phyloP scores from a whole-genome alignment of 2,888 invertebrate species.

The Corbicula japonica region DNA sequence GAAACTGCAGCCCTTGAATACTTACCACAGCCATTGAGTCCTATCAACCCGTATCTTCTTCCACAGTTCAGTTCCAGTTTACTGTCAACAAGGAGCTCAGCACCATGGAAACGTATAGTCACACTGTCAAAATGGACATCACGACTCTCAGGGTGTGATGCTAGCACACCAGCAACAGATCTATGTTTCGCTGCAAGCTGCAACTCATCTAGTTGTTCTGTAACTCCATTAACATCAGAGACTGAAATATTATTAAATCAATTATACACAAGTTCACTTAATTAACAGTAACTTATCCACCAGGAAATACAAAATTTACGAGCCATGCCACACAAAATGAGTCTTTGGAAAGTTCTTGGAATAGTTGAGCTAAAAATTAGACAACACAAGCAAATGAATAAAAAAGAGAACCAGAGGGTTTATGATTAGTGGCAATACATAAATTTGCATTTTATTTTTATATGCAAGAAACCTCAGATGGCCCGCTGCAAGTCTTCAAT shows the following conservation, averaged over 20 bases:
- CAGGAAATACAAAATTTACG: too few species aligned
- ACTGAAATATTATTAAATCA: too few species aligned
- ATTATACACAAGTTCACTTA: too few species aligned
- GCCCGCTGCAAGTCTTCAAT: slow-evolving; percentile 63
- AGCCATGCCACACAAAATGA: too few species aligned
- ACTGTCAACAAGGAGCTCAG: slow-evolving; percentile 98
- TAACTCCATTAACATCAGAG: slow-evolving; percentile 88
- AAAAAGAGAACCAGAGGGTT: too few species aligned
- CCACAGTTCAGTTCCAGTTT: slow-evolving; percentile 99
- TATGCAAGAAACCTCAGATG: slow-evolving; percentile 65
- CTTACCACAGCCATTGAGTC: slow-evolving; percentile 98
- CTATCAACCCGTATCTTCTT: slow-evolving; percentile 97
- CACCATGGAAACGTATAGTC: slow-evolving; percentile 99
- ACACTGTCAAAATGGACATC: slow-evolving; percentile 98
- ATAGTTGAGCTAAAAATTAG: too few species aligned
- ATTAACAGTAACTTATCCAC: too few species aligned
- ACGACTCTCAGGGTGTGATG: slow-evolving; percentile 97
- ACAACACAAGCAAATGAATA: too few species aligned
- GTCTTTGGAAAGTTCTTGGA: too few species aligned
- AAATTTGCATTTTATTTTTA: too few species aligned
- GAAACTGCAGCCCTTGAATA: slow-evolving; percentile 14
- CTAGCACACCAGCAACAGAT: slow-evolving; percentile 93
- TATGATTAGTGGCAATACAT: too few species aligned
- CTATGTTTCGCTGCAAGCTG: slow-evolving; percentile 93
- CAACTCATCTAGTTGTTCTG: slow-evolving; percentile 93